Conservation (phyloP, 2,113 vertebrate species). For the Canis aureus region DNA sequence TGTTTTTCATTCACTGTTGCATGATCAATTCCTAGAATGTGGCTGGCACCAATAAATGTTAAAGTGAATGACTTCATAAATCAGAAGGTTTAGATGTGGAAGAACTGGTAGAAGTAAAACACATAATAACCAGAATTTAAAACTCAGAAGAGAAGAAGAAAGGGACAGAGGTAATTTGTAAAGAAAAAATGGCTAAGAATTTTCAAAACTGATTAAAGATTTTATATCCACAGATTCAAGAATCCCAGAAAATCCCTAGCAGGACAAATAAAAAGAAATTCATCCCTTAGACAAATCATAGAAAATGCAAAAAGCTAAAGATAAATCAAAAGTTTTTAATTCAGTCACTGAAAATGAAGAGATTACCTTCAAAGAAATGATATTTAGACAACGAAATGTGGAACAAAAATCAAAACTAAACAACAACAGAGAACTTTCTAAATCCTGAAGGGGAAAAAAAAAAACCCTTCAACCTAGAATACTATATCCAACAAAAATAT, state of each 20-base stretch:
- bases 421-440: conserved; percentile 3
- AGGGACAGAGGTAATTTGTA: neutral
- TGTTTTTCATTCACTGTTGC: neutral
- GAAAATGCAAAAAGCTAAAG: conserved; percentile 13
- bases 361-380: neutral
- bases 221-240: conserved; percentile 2
- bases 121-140: neutral
- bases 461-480: neutral
- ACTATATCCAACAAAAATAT: neutral
- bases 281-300: neutral
- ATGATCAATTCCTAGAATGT: neutral
- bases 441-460: neutral
- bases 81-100: neutral
- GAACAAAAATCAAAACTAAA: conserved; percentile 6
- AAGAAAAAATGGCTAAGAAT: neutral
- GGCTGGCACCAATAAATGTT: neutral
- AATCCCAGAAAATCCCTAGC: neutral
- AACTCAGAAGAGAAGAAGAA: neutral
- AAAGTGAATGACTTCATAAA: neutral
- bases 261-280: conserved; percentile 17
- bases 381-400: neutral
- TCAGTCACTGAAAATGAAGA: neutral
- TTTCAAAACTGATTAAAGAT: neutral
- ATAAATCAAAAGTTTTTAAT: neutral
- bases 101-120: neutral